A percentile compares a stretch with the other conserved stretches of the same genome.
Evolutionary conservation across 2,797 vertebrate species (phyloP).

Genomic region (Fundulus diaphanus): DNA sequence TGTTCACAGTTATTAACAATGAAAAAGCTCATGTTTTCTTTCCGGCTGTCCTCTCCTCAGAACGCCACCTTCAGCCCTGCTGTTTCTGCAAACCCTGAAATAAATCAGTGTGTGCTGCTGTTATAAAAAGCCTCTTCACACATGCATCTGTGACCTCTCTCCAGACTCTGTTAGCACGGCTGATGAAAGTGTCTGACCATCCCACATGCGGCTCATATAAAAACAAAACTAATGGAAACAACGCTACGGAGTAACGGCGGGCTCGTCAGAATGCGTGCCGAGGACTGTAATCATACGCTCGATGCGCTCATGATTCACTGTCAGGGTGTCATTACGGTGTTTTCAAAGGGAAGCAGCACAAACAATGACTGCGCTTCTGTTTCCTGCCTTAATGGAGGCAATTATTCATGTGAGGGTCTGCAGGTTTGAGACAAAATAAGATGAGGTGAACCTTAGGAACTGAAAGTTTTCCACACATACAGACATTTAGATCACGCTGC

Average conservation of each 20-base stretch:
- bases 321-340: slow-evolving; percentile 5
- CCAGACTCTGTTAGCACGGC: background rate
- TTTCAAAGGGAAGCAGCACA: slow-evolving; percentile 9
- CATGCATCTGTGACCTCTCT: background rate
- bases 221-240: background rate
- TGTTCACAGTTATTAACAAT: background rate
- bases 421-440: slow-evolving; percentile 4
- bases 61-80: background rate
- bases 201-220: background rate
- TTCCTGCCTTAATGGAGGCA: slow-evolving; percentile 2
- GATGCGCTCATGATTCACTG: slow-evolving; percentile 6
- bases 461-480: background rate
- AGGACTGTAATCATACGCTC: background rate
- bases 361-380: slow-evolving; percentile 6
- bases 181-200: background rate
- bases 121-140: slow-evolving; percentile 7
- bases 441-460: background rate
- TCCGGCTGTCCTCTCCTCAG: background rate
- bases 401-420: background rate
- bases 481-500: background rate
- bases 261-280: background rate
- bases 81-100: slow-evolving; percentile 2
- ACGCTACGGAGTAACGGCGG: background rate
- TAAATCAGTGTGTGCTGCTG: background rate
- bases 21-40: background rate